phyloP scores from a whole-genome alignment of 2,113 vertebrate species.

The Lagopus muta region DNA sequence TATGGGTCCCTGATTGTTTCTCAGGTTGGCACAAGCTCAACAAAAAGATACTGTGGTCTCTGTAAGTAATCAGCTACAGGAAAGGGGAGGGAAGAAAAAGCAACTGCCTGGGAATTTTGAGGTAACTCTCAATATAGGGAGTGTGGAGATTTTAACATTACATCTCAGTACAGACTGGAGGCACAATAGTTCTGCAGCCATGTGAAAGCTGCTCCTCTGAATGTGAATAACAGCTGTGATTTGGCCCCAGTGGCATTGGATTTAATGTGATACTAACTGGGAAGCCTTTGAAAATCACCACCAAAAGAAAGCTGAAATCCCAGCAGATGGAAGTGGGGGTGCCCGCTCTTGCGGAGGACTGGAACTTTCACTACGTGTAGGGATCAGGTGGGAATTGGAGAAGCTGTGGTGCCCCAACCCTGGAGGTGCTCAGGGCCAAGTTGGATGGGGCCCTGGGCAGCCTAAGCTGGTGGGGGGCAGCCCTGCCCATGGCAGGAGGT shows the following conservation, averaged over 20 bases:
- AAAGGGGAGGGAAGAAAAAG: not conserved
- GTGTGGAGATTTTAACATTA: not conserved
- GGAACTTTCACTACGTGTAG: not conserved
- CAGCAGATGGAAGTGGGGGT: not conserved
- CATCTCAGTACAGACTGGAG: not conserved
- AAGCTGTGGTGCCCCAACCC: no score
- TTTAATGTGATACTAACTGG: not conserved
- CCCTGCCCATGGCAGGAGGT: no score
- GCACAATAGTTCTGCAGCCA: not conserved
- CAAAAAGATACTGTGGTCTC: not conserved
- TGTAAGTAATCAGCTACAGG: not conserved
- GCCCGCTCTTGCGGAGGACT: not conserved
- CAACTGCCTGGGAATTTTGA: not conserved
- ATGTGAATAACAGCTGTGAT: not conserved
- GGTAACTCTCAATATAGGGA: not conserved
- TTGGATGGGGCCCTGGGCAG: no score
- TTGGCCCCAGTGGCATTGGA: not conserved
- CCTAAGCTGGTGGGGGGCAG: no score
- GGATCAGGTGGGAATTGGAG: rapidly evolving
- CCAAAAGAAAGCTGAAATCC: not conserved
- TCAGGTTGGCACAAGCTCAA: not conserved
- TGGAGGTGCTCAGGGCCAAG: no score
- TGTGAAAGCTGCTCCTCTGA: not conserved
- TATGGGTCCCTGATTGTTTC: not conserved
- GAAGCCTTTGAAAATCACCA: not conserved